Base-by-base conservation (phyloP, 2,113 vertebrate species). In the Zosterops borbonicus region DNA sequence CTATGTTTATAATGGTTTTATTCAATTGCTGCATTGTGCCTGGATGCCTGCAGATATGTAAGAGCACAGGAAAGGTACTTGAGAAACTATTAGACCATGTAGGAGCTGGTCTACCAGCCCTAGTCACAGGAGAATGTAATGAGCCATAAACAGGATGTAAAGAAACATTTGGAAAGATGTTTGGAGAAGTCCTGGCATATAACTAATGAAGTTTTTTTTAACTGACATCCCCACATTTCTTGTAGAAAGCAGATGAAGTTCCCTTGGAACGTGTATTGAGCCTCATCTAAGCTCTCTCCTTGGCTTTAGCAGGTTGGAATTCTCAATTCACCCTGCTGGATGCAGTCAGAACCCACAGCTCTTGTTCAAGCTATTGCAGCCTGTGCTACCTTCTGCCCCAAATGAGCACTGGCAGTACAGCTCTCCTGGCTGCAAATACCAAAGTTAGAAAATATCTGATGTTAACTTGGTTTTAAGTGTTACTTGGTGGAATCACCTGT, bases 21-120 rank as follows among this genome's bases (percentile, higher is more conserved):
- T 75, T 93, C 52, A 90, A 78, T 87, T 90, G 44, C 86, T 89
- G 77, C 33, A 59, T 52, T 68, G 94, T 81, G 87, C 63, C 90
- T 71, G 56, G 41, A 63, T 84, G 69, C 44, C 77, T 82, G 49
- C 73, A 78, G 60, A 63, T n/a, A 22, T 21, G 22, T 64, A 84
- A 63, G 46, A 62, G 83, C 56, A 86, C 59, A 67, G 68, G 73
- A 91, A 68, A 84, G 31, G 49, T 83, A 52, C 49, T 95, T 15
- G 15, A 83, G 59, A 71, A 93, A 39, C 76, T 69, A 9, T 50
- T 75, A 74, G 86, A 85, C 86, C 76, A n/a, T 93, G 75, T 49
- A 83, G 77, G 93, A 92, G 84, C 55, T 81, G 64, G 76, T 92
- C 92, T 86, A 70, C 75, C 75, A 83, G 59, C 55, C 78, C 50